Conservation (phyloP, 2,113 vertebrate species). For the Ameiurus melas region DNA sequence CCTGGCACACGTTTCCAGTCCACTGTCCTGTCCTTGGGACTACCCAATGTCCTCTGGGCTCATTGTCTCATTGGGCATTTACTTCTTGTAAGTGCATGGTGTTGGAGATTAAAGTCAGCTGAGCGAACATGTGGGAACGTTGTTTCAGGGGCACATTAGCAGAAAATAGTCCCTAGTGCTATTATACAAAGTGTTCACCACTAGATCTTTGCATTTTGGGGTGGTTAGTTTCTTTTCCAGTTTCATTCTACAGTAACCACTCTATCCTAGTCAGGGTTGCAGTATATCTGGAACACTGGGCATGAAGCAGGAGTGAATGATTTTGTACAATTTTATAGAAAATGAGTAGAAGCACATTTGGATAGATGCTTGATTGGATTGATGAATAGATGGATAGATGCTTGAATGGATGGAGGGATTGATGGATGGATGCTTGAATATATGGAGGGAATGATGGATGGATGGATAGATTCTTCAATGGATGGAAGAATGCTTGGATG, state of each 20-base stretch:
- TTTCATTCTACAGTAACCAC: neutral
- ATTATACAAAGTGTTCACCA: neutral
- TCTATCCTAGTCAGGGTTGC: neutral
- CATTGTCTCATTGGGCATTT: neutral
- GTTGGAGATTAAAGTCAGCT: neutral
- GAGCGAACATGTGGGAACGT: neutral
- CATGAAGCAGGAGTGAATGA: neutral
- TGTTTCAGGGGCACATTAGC: neutral
- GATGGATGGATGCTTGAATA: neutral
- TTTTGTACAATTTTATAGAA: neutral
- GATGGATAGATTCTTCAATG: too few species aligned
- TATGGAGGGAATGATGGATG: too few species aligned
- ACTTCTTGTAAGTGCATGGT: neutral
- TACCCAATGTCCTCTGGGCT: neutral
- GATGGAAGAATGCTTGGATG: neutral
- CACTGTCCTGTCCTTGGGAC: conserved; percentile 48
- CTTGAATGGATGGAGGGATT: neutral
- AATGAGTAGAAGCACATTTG: neutral
- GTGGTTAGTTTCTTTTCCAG: neutral
- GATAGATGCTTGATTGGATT: neutral
- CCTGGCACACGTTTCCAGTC: conserved; percentile 67
- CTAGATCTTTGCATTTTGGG: neutral
- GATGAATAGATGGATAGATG: neutral
- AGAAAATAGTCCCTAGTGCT: neutral
- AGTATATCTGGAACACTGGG: neutral